Evolutionary conservation across 1,140 invertebrate genomes (phyloP).

Genomic region (Sarcophaga bullata): DNA sequence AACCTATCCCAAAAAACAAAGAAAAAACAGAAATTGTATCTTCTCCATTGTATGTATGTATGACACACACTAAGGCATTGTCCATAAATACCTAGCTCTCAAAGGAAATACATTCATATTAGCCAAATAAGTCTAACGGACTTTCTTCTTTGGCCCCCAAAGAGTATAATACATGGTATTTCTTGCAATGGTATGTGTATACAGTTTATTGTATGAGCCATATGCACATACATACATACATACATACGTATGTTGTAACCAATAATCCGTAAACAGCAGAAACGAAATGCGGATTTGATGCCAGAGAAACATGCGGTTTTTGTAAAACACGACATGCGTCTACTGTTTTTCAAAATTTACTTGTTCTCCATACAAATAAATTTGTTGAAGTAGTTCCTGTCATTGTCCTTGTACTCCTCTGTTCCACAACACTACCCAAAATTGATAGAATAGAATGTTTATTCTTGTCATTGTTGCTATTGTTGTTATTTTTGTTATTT

Average conservation of each 20-base stretch:
- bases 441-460: neutral
- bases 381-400: conserved; percentile 27
- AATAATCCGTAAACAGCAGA: conserved; percentile 37
- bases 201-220: too few relatives aligned
- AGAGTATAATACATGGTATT: too few relatives aligned
- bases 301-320: conserved; percentile 38
- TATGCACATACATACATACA: too few relatives aligned
- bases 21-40: too few relatives aligned
- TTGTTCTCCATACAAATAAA: conserved; percentile 26
- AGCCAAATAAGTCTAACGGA: too few relatives aligned
- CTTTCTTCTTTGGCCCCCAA: too few relatives aligned
- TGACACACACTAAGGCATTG: too few relatives aligned
- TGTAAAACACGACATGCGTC: conserved; percentile 36
- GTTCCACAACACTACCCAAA: neutral
- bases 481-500: conserved; percentile 2
- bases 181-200: too few relatives aligned
- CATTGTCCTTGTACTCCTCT: conserved; percentile 8
- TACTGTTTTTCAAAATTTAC: conserved; percentile 32
- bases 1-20: too few relatives aligned
- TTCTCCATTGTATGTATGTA: too few relatives aligned
- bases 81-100: too few relatives aligned
- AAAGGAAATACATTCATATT: too few relatives aligned
- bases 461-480: neutral
- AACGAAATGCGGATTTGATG: conserved; percentile 38
- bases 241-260: conserved; percentile 3